Evolutionary conservation across 2,797 vertebrate genomes (phyloP).

Genomic region (Spinus olivaceus): DNA sequence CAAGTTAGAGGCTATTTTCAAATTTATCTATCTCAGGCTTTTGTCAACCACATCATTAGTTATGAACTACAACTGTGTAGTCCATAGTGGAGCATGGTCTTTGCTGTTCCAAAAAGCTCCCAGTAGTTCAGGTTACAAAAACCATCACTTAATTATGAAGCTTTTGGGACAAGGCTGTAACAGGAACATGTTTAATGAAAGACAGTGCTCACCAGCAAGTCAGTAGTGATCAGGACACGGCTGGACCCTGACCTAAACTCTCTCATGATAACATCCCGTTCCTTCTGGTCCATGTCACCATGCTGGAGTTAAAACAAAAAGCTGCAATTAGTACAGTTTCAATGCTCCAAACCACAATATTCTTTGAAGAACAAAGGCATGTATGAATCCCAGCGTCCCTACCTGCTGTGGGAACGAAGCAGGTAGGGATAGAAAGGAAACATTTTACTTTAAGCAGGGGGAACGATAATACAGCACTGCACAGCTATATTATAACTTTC

Average conservation of each 20-base stretch:
- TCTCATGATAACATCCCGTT: slow-evolving; percentile 97
- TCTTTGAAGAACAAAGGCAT: background rate
- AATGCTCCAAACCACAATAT: accelerated
- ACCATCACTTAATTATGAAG: slow-evolving; percentile 45
- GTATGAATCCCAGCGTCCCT: slow-evolving; percentile 92
- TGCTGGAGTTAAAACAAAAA: slow-evolving; percentile 76
- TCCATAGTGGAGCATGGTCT: slow-evolving; percentile 82
- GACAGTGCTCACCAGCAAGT: slow-evolving; percentile 88
- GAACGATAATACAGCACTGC: slow-evolving; percentile 90
- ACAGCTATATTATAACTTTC: slow-evolving; percentile 85
- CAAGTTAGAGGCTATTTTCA: background rate
- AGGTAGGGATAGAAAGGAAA: slow-evolving; percentile 87
- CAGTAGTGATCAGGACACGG: slow-evolving; percentile 96
- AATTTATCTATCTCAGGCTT: accelerated
- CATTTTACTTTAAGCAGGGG: slow-evolving; percentile 91
- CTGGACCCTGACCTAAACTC: slow-evolving; percentile 97
- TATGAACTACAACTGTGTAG: slow-evolving; percentile 73
- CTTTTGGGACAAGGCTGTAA: slow-evolving; percentile 56
- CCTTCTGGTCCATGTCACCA: slow-evolving; percentile 99
- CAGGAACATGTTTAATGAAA: accelerated
- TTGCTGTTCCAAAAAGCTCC: slow-evolving; percentile 79
- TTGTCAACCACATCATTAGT: slow-evolving; percentile 76
- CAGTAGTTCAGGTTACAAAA: slow-evolving; percentile 68
- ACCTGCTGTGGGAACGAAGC: slow-evolving; percentile 65
- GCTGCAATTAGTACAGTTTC: background rate